These are phyloP conservation scores for Lepidurus couesii DNA, from an alignment of 1,140 invertebrate species.

Conservation along the genomic window DNA sequence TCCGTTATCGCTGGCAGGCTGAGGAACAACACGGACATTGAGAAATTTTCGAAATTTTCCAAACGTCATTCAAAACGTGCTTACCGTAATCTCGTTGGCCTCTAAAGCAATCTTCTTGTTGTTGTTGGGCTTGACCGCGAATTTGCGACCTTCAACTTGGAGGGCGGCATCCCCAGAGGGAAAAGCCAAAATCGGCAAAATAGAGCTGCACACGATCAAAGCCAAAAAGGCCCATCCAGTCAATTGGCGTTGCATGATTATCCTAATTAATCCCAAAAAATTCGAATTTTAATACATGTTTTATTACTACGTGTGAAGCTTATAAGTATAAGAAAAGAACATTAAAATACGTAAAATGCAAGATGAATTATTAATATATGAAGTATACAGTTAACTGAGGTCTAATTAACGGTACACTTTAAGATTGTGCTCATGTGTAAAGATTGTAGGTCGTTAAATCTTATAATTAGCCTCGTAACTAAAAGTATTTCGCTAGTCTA, in stretches of 20 bases:
- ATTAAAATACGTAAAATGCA: no score
- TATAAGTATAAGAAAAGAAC: no score
- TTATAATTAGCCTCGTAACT: no score
- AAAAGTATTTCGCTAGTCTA: no score
- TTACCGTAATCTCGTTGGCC: slow-evolving; percentile 35
- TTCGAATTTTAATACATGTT: no score
- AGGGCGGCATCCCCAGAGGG: not conserved
- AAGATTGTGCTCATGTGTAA: no score
- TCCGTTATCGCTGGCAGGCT: slow-evolving; percentile 43
- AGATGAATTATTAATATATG: no score
- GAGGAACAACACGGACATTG: slow-evolving; percentile 21
- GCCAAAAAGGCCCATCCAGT: slow-evolving; percentile 21
- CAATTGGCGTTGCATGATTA: not conserved
- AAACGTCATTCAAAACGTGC: not conserved
- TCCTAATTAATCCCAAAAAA: not conserved
- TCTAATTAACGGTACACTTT: no score
- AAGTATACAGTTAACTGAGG: no score
- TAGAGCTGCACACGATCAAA: slow-evolving; percentile 3
- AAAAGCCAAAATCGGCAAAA: not conserved
- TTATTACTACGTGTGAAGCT: no score
- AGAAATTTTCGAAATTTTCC: not conserved
- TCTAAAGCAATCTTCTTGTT: slow-evolving; percentile 64
- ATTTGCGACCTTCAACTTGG: slow-evolving; percentile 59
- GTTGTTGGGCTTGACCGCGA: slow-evolving; percentile 77
- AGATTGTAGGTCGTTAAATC: no score